Conservation (phyloP, 1,140 invertebrate species). For the Meloidogyne floridensis region DNA sequence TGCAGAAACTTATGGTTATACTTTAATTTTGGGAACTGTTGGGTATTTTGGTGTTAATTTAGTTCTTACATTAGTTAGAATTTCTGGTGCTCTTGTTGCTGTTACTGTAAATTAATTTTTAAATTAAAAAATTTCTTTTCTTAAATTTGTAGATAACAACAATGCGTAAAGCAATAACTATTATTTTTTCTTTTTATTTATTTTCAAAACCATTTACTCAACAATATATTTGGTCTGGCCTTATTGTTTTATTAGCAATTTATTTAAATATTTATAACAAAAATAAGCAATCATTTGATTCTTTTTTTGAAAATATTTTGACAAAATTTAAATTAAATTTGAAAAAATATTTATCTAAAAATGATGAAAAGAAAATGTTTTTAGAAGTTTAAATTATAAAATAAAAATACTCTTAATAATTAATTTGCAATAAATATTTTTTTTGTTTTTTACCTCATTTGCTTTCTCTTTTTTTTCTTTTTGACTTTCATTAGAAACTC, state of each 20-base stretch:
- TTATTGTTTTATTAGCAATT: conserved; percentile 83
- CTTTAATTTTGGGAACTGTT: conserved; percentile 80
- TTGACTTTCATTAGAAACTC: too few species aligned
- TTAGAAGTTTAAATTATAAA: conserved; percentile 4
- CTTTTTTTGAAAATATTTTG: conserved; percentile 37
- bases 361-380: neutral
- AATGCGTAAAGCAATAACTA: conserved; percentile 83
- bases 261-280: conserved; percentile 82
- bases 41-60: conserved; percentile 90
- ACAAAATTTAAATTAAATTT: neutral
- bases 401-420: neutral
- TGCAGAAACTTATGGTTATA: conserved; percentile 80
- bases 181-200: conserved; percentile 86
- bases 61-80: conserved; percentile 81
- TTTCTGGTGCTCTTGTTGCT: conserved; percentile 79
- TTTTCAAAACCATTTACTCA: conserved; percentile 91
- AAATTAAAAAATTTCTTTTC: neutral
- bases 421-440: too few species aligned
- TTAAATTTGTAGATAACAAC: conserved; percentile 60
- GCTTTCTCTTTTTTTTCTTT: too few species aligned
- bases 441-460: too few species aligned
- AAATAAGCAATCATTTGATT: conserved; percentile 67
- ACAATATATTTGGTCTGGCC: conserved; percentile 86
- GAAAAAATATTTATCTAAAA: neutral
- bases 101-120: conserved; percentile 73